Evolutionary conservation across 2,888 invertebrate species (phyloP).

Genomic region (Drosophila gaucha): DNA sequence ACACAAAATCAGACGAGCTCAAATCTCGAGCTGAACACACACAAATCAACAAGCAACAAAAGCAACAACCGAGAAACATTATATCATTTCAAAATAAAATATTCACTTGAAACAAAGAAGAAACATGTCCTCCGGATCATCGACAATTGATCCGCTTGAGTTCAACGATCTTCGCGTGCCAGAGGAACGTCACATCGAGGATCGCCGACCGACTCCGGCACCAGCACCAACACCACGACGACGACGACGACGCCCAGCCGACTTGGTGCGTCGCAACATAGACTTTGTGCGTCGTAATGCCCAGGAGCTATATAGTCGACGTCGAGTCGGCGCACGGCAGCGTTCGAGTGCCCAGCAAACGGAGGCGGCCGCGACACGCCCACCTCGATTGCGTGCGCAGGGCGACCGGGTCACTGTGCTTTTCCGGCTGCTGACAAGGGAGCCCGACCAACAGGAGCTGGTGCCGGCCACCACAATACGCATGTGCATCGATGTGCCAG

Average conservation of each 20-base stretch:
- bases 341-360: background rate
- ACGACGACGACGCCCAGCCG: no score
- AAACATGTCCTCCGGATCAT: background rate
- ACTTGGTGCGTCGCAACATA: background rate
- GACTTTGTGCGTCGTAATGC: background rate
- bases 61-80: background rate
- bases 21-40: background rate
- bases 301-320: background rate
- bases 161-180: no score
- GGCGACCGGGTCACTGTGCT: background rate
- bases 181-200: accelerated
- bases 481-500: background rate
- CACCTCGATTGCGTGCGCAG: background rate
- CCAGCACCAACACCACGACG: no score
- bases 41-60: no score
- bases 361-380: background rate
- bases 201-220: no score
- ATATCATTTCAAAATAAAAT: slow-evolving; percentile 2
- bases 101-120: background rate
- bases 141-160: background rate
- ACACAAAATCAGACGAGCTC: background rate
- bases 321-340: background rate
- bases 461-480: background rate
- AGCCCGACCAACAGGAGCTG: background rate
- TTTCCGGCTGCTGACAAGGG: background rate